phyloP scores from a whole-genome alignment of 2,113 vertebrate genomes.

The Brienomyrus longianalis region DNA sequence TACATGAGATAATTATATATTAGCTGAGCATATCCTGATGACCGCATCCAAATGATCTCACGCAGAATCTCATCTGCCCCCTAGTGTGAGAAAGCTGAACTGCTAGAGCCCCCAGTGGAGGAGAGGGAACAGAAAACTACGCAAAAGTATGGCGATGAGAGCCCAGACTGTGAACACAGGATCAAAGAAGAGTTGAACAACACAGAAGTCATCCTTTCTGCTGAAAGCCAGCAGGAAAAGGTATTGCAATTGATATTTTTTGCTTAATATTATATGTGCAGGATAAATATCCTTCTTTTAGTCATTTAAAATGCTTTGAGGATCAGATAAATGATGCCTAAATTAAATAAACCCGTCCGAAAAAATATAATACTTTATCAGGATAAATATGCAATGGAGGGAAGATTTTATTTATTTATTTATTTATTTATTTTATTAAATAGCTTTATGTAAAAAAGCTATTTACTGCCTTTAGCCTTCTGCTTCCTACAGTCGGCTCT shows the following conservation, averaged over 20 bases:
- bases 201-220: constrained; percentile 75
- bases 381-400: neutral
- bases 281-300: neutral
- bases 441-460: neutral
- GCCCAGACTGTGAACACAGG: constrained; percentile 80
- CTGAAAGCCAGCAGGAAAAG: constrained; percentile 84
- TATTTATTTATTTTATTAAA: neutral
- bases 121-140: constrained; percentile 84
- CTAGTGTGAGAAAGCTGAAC: constrained; percentile 87
- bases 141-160: constrained; percentile 81
- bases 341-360: neutral
- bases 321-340: neutral
- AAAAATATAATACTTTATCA: neutral
- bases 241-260: constrained; percentile 42
- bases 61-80: neutral
- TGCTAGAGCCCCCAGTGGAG: constrained; percentile 83
- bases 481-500: no score
- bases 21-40: neutral
- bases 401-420: no score
- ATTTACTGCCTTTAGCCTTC: no score
- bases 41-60: neutral
- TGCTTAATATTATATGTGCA: neutral
- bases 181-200: constrained; percentile 75
- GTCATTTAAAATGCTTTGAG: neutral
- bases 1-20: neutral